These are phyloP conservation scores for Drosophila mimetica DNA, from an alignment of 2,888 invertebrate genomes.

Conservation along the genomic window DNA sequence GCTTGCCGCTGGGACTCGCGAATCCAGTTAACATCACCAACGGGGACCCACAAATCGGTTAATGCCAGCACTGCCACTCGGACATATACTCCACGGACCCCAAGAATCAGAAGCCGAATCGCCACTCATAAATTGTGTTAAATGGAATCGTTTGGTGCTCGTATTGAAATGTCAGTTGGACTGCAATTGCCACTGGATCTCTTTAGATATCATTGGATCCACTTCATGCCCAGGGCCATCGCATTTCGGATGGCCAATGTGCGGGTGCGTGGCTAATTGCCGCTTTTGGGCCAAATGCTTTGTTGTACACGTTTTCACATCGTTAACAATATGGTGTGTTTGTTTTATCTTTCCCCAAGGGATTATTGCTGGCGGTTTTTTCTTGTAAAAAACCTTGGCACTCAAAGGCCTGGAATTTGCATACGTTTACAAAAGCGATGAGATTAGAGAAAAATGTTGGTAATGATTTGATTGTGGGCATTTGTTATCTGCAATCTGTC, in stretches of 20 bases:
- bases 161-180: constrained; percentile 68
- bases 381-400: constrained; percentile 72
- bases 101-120: constrained; percentile 46
- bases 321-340: constrained; percentile 60
- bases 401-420: constrained; percentile 67
- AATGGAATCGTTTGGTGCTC: constrained; percentile 63
- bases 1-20: constrained; percentile 41
- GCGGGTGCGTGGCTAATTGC: constrained; percentile 76
- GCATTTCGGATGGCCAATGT: constrained; percentile 23
- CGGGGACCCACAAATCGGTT: constrained; percentile 32
- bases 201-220: constrained; percentile 11
- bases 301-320: constrained; percentile 70
- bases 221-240: constrained; percentile 35
- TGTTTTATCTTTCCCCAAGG: constrained; percentile 28
- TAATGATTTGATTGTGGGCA: constrained; percentile 61
- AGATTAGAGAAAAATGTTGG: constrained; percentile 47
- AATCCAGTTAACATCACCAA: constrained; percentile 43
- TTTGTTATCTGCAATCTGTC: constrained; percentile 31
- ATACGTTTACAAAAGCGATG: constrained; percentile 52
- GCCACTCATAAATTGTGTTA: constrained; percentile 56
- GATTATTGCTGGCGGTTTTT: constrained; percentile 32
- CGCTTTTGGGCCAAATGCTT: constrained; percentile 58
- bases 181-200: constrained; percentile 21
- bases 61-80: constrained; percentile 30
- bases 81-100: constrained; percentile 17